Evolutionary conservation across 2,888 invertebrate species (phyloP), one percentile per base, ranked within the genome.

Genomic region (Spatulosminthurus flaviceps): DNA sequence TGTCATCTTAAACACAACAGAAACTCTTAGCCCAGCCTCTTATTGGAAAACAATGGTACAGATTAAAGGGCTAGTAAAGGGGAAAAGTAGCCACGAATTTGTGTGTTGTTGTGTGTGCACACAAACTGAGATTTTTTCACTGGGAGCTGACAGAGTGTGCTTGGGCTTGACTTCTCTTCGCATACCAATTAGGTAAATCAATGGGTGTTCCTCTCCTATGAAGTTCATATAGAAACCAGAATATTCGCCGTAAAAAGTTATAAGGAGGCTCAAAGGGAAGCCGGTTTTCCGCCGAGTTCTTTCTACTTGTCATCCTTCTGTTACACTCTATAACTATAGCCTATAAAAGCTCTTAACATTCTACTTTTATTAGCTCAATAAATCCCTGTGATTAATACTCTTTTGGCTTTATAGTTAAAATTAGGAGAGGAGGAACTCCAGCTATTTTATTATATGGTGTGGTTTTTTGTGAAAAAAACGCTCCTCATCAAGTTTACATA

Each of bases 191-290:
- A 64, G 64, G 24, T 64, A 64, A 24, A 24, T 26, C 26, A 26
- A 64, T 64, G 64, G 64, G 64, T 64, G 64, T 64, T 64, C 64
- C 26, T 64, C 4, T 21, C 26, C 24, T 2, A 22, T 26, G 64
- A 13, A 64, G 16, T 1, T 26, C 64, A 60, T 5, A 21, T 7
- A 2, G 7, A 64, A 64, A 64, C 26, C 26, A 64, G 26, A 64
- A 64, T 24, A 64, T 64, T 64, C 24, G 64, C n/a, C 11, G 64
- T 22, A 64, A 64, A 64, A 64, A 64, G 7, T 61, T 13, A 5
- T 64, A 26, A 64, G 13, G 19, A 64, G 24, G 64, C 26, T 64
- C 64, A 64, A 64, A 64, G 64, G 51, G 64, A 64, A 64, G 64
- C 64, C 64, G 64, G 64, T 64, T 64, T 64, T 64, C 16, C 24